Base-by-base conservation (phyloP, 2,113 vertebrate species). In the Mystacornis crossleyi region DNA sequence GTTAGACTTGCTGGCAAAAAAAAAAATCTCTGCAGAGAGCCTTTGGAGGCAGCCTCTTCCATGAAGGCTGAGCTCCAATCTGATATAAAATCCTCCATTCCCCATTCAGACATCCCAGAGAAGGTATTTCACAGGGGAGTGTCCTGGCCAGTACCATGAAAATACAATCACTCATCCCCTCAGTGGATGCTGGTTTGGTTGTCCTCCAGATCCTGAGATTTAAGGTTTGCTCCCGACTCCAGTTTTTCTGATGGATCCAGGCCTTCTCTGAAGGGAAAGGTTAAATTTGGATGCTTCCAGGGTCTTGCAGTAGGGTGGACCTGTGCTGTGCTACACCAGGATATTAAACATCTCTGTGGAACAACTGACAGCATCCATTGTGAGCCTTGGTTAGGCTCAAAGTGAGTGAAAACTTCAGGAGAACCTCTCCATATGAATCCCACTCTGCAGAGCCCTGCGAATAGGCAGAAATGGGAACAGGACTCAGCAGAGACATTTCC, bases 271-370 rank as follows among this genome's bases (percentile, higher is more conserved):
- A 86, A 57, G 23, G 9, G 12, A 57, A 57, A 62, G 25, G 45
- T 48, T 53, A 43, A 73, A 61, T 42, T 0, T 40, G 62, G 79
- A 9, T 38, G 45, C 10, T 66, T 26, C 33, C 0, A 0, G 8
- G 43, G 33, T 47, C 40, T 21, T 60, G 75, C 40, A 50, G 75
- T 14, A 24, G 29, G 33, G 25, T 87, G 57, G 8, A 34, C n/a
- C 17, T 1, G 0, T 48, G 45, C 58, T 86, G 36, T 25, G 80
- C 54, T 66, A 14, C 26, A 23, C 31, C 42, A 81, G 47, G 42
- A n/a, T 38, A 14, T 31, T 28, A 77, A 86, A 57, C 51, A 70
- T 16, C 60, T 14, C 65, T 26, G n/a, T 38, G 58, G 43, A 82
- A 70, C 81, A 74, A 34, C 1, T 64, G 70, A 60, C 53, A 88